phyloP scores from a whole-genome alignment of 2,113 vertebrate genomes.

The Axis porcinus region DNA sequence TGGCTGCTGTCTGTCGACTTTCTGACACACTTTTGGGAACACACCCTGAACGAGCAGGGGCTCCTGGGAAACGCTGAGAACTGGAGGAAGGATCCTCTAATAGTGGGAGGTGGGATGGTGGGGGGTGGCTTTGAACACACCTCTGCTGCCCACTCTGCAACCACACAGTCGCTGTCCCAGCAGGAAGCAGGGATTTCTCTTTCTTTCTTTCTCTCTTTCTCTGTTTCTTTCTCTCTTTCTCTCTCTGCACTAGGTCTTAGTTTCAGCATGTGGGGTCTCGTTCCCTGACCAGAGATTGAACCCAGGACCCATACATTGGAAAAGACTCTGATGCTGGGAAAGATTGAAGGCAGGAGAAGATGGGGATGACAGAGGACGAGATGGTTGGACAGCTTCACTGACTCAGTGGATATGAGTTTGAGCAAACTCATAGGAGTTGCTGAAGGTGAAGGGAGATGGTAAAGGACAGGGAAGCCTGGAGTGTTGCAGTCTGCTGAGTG shows the following conservation, averaged over 20 bases:
- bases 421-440: not conserved
- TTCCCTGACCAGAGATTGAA: not conserved
- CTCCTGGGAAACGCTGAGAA: not conserved
- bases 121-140: rapidly evolving
- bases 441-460: not conserved
- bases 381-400: not conserved
- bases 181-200: not conserved
- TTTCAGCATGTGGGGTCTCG: not conserved
- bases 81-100: not conserved
- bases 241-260: not conserved
- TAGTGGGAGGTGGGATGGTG: not conserved
- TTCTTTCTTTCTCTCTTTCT: not conserved
- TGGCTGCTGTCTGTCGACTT: not conserved
- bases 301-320: not conserved
- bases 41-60: not conserved
- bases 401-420: not conserved
- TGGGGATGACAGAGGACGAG: not conserved
- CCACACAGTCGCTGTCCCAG: not conserved
- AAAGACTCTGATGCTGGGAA: not conserved
- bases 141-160: not conserved
- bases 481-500: not conserved
- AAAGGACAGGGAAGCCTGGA: not conserved
- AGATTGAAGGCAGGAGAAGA: not conserved
- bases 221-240: not conserved
- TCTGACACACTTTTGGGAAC: not conserved